Base-by-base conservation (phyloP, 2,113 vertebrate species). In the Pelusios castaneus region DNA sequence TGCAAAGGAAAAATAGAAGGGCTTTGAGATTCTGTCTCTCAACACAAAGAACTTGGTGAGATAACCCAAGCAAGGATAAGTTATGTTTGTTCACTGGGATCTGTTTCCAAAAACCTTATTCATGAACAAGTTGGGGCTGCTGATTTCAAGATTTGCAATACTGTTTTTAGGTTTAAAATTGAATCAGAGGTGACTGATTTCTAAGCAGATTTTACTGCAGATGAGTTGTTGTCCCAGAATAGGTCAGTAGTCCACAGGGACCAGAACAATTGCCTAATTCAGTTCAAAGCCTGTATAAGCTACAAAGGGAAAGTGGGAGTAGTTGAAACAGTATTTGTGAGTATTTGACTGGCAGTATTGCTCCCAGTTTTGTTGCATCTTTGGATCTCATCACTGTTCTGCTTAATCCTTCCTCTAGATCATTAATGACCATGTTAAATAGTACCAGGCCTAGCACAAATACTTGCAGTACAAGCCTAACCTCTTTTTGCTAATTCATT, bases 151-250 rank as follows among this genome's bases (percentile, higher is more conserved):
- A 47, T 41, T 0, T 0, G 77, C 27, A 88, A n/a, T 29, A 38
- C 3, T 84, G 56, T 49, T 89, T 77, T 88, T 88, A 90, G 86
- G 84, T 93, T 91, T 78, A 38, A 95, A 92, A 90, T 27, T 78
- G 67, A 88, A 86, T 89, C 91, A 92, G 90, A 95, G 89, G 80
- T 92, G 82, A 92, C 27, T 29, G 63, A 82, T 88, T 94, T 93
- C 84, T 85, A 87, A 94, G 83, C 49, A 41, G 63, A 80, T 38
- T 89, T 92, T 47, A 29, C 63, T 84, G 80, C 80, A 88, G 80
- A 77, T 54, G 90, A 93, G 95, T 63, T 77, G 21, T 22, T n/a
- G 47, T 87, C 90, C 29, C 96, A 96, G 93, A 94, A 27, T 0
- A 70, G 84, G 38, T 84, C 76, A 31, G 6, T 5, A 84, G 56